Evolutionary conservation across 2,113 vertebrate species (phyloP).

Genomic region (Phalacrocorax pelagicus): DNA sequence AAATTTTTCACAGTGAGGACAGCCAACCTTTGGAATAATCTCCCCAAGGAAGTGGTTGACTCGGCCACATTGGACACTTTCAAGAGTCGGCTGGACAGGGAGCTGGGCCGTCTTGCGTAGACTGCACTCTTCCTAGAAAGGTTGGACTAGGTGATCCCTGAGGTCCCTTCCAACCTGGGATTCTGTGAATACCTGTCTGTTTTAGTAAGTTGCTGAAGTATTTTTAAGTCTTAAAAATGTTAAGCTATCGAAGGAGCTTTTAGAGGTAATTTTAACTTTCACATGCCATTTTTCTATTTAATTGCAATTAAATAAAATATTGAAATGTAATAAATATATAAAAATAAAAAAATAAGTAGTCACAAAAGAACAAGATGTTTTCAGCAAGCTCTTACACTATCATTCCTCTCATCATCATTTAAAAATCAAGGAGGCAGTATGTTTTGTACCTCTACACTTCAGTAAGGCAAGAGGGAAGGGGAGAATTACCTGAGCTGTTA

Average conservation of each 20-base stretch:
- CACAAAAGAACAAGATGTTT: neutral
- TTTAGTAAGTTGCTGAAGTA: neutral
- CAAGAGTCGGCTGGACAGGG: too few relatives aligned
- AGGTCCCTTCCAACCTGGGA: too few relatives aligned
- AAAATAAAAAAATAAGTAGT: too few relatives aligned
- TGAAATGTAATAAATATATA: too few relatives aligned
- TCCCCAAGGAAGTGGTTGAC: too few relatives aligned
- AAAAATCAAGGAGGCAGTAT: neutral
- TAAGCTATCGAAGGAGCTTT: neutral
- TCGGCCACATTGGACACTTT: too few relatives aligned
- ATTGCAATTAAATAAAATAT: neutral
- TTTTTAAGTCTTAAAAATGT: neutral
- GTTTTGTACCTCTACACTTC: neutral
- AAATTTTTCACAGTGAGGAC: too few relatives aligned
- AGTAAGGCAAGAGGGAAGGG: neutral
- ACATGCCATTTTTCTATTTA: neutral
- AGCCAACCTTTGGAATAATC: too few relatives aligned
- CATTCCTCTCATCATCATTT: neutral
- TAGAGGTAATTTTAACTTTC: neutral
- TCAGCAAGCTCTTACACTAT: neutral
- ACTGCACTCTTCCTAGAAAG: too few relatives aligned
- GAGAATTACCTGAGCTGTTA: rapidly evolving
- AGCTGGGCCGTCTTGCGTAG: too few relatives aligned
- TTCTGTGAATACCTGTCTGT: neutral
- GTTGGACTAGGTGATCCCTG: too few relatives aligned